Conservation (phyloP, 2,797 vertebrate species). For the Limosa lapponica region DNA sequence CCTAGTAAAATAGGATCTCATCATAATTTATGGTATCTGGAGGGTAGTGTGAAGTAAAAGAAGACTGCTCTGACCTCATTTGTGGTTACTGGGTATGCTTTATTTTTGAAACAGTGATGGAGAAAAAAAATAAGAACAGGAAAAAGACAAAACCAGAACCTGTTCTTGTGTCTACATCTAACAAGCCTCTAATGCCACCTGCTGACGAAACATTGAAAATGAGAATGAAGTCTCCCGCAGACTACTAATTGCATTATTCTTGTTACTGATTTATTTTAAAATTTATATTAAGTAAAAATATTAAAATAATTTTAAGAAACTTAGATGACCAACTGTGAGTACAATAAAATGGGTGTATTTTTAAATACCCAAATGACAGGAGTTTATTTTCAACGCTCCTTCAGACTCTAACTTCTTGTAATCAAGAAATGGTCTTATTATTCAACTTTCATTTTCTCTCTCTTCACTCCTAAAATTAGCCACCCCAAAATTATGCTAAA, state of each 20-base stretch:
- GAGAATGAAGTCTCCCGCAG: not conserved
- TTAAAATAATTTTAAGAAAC: not conserved
- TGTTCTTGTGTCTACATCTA: not conserved
- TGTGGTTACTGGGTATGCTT: not conserved
- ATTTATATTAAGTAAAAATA: not conserved
- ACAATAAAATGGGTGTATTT: not conserved
- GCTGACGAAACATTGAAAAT: not conserved
- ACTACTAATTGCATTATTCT: not conserved
- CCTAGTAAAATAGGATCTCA: not conserved
- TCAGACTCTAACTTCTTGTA: not conserved
- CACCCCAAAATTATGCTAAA: not conserved
- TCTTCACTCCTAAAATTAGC: not conserved
- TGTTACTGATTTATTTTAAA: not conserved
- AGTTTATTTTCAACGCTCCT: not conserved
- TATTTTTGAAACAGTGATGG: not conserved
- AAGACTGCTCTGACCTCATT: not conserved
- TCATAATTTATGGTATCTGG: not conserved
- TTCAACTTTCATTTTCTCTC: not conserved
- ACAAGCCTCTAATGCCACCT: constrained; percentile 9
- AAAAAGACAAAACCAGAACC: not conserved
- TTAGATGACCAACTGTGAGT: not conserved
- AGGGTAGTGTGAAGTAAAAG: not conserved
- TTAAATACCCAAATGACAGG: not conserved
- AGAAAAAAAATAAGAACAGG: not conserved
- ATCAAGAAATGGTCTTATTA: not conserved